Base-by-base conservation (phyloP, 2,888 invertebrate genomes). In the Anoplius nigerrimus region DNA sequence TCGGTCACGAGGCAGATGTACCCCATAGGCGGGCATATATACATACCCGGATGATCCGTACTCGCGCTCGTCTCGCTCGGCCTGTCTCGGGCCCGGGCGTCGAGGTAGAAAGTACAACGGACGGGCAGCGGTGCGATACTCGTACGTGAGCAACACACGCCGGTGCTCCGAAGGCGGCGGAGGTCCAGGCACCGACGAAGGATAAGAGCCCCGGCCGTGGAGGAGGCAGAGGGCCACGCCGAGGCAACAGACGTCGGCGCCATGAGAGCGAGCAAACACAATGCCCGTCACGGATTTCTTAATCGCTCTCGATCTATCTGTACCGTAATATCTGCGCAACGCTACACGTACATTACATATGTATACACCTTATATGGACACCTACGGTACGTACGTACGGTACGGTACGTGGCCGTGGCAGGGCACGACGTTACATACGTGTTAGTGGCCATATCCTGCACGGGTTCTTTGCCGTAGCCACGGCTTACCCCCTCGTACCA, bases 241-340 rank as follows among this genome's bases (percentile, higher is more conserved):
- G 52, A 52, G 57, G 57, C 18, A 52, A 62, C 64, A 58, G 64
- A 62, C 60, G 69, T 51, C 52, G 61, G 66, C 72, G 68, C 80
- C 72, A 72, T 69, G 71, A 75, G 79, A 79, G 70, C 73, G 66
- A 61, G 61, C 76, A 80, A 82, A 83, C 82, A 87, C 87, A 87
- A 87, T 87, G 83, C 80, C 81, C 86, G 84, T 86, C 87, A 86
- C 84, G 86, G 84, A 86, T 86, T 87, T 87, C 86, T 86, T 87
- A 87, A 87, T 87, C 87, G 87, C 81, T 86, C 84, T 82, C 85
- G 83, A 86, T 86, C 86, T 85, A 82, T 86, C 86, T 76, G 82
- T 79, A 80, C 80, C 75, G 78, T 79, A 81, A 81, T 81, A 79
- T 79, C 81, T 67, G 64, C 73, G 66, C 63, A 74, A n/a, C 59